Evolutionary conservation across 1,140 invertebrate genomes (phyloP).

Genomic region (Fopius arisanus): DNA sequence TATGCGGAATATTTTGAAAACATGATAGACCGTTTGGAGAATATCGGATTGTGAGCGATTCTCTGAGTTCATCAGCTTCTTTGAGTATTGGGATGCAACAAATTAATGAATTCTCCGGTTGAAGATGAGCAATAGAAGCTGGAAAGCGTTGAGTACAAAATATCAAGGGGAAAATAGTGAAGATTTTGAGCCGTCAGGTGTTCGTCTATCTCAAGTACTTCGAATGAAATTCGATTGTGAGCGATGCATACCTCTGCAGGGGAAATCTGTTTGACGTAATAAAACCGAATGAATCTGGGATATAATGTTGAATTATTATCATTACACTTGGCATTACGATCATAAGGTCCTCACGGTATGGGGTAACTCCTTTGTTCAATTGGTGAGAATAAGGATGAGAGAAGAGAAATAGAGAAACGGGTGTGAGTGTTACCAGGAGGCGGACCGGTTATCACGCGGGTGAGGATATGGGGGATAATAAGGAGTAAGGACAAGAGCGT

Average conservation of each 20-base stretch:
- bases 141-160: neutral
- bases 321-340: conserved; percentile 9
- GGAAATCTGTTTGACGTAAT: neutral
- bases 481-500: conserved; percentile 58
- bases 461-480: conserved; percentile 59
- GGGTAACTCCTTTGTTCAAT: conserved; percentile 9
- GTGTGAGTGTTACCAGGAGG: conserved; percentile 3
- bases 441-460: conserved; percentile 33
- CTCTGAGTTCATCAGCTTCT: too few relatives aligned
- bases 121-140: neutral
- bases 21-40: too few relatives aligned
- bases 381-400: conserved; percentile 8
- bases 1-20: too few relatives aligned
- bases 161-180: neutral
- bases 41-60: too few relatives aligned
- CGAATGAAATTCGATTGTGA: neutral
- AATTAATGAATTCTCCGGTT: neutral
- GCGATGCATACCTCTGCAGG: neutral
- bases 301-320: conserved; percentile 8
- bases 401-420: conserved; percentile 18
- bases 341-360: neutral
- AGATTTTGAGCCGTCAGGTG: neutral
- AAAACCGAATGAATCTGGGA: neutral
- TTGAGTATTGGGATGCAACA: neutral
- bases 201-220: neutral